Conservation (phyloP, 2,113 vertebrate genomes). For the Lepus americanus region DNA sequence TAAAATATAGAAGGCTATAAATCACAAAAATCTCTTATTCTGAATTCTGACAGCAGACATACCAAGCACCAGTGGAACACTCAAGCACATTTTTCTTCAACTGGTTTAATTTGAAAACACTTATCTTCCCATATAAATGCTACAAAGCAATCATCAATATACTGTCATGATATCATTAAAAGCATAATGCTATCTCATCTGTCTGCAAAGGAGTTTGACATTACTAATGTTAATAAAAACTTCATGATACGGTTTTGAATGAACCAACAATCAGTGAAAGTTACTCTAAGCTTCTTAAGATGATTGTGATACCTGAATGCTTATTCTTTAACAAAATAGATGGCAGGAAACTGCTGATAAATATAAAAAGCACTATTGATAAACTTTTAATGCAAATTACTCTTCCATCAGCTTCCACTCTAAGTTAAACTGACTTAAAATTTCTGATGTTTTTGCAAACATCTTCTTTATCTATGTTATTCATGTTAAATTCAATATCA, state of each 20-base stretch:
- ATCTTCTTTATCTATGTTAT: background rate
- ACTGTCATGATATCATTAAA: slow-evolving; percentile 53
- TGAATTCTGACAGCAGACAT: background rate
- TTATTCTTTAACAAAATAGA: slow-evolving; percentile 31
- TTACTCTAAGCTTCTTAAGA: slow-evolving; percentile 56
- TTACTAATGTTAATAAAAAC: slow-evolving; percentile 71
- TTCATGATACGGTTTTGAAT: slow-evolving; percentile 46
- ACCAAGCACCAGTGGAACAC: background rate
- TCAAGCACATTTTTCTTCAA: background rate
- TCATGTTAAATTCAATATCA: background rate
- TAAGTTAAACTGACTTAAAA: background rate
- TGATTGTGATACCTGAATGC: background rate
- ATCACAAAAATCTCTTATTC: background rate
- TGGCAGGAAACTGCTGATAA: slow-evolving; percentile 42
- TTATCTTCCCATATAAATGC: background rate
- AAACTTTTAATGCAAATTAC: background rate
- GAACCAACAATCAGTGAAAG: slow-evolving; percentile 16
- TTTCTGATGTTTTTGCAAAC: background rate
- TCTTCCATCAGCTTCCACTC: background rate
- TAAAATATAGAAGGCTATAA: background rate
- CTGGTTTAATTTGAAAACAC: slow-evolving; percentile 58
- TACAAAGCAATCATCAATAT: background rate
- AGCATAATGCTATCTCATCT: slow-evolving; percentile 13
- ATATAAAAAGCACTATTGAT: background rate
- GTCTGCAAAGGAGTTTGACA: slow-evolving; percentile 38